A percentile compares a stretch with the other conserved stretches of the same genome.
These are phyloP conservation scores for Salarias fasciatus DNA, from an alignment of 2,797 vertebrate species.

Conservation along the genomic window DNA sequence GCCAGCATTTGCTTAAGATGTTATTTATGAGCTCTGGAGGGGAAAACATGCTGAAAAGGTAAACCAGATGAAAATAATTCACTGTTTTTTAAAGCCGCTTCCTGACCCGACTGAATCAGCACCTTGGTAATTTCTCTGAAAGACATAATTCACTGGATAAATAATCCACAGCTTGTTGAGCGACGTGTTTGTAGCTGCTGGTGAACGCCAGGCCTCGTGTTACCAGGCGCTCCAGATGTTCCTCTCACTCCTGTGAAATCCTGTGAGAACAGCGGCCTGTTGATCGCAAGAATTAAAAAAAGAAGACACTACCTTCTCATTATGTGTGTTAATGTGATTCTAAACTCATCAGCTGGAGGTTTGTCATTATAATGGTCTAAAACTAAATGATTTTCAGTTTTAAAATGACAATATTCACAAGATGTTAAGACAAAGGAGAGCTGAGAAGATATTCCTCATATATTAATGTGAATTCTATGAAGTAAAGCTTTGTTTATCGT, in stretches of 20 bases:
- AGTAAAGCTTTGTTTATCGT: too few species aligned
- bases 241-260: not conserved
- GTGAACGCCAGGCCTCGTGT: conserved; percentile 11
- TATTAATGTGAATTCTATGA: too few species aligned
- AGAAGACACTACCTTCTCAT: too few species aligned
- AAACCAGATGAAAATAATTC: not conserved
- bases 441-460: too few species aligned
- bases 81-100: not conserved
- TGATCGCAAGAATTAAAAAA: not conserved
- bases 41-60: not conserved
- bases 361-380: too few species aligned
- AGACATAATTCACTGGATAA: not conserved
- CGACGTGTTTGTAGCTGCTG: conserved; percentile 15
- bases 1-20: too few species aligned
- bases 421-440: too few species aligned
- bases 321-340: too few species aligned
- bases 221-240: conserved; percentile 6
- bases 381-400: too few species aligned
- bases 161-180: conserved; percentile 2
- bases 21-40: not conserved
- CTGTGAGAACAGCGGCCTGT: not conserved
- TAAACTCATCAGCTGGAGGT: too few species aligned
- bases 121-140: not conserved
- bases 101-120: too few species aligned
- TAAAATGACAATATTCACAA: too few species aligned